Percentiles rank a stretch among this genome's conserved stretches.
phyloP scores from a whole-genome alignment of 2,113 vertebrate genomes.

The Clarias macrocephalus region DNA sequence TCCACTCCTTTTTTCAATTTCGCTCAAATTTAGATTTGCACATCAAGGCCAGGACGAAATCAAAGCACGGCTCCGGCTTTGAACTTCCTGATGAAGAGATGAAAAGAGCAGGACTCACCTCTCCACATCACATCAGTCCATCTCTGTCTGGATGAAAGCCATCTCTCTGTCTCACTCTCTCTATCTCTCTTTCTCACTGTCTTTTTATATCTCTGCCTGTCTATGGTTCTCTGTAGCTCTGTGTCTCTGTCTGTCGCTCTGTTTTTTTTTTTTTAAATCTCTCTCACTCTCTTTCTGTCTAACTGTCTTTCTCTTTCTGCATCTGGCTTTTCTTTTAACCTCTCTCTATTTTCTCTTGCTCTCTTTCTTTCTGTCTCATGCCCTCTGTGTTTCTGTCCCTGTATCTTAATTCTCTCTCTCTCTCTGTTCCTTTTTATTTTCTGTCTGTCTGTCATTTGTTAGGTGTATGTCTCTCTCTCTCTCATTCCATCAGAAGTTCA shows the following conservation, averaged over 20 bases:
- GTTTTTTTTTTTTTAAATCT: neutral
- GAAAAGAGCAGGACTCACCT: slow-evolving; percentile 61
- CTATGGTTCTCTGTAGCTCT: neutral
- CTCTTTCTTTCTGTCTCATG: neutral
- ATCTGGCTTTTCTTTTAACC: neutral
- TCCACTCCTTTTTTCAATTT: slow-evolving; percentile 51
- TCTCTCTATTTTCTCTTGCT: neutral
- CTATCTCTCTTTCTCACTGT: neutral
- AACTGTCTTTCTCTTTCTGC: neutral
- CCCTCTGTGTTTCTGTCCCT: neutral
- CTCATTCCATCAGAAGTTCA: neutral
- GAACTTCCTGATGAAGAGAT: slow-evolving; percentile 67
- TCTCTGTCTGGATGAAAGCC: slow-evolving; percentile 61
- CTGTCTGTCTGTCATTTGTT: no score
- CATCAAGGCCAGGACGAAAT: slow-evolving; percentile 65
- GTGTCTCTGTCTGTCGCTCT: neutral
- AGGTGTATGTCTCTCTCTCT: neutral
- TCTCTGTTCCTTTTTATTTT: neutral
- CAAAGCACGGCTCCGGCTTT: slow-evolving; percentile 64
- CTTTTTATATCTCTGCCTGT: neutral
- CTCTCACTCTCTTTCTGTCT: neutral
- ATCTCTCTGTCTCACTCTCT: slow-evolving; percentile 7
- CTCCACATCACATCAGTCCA: slow-evolving; percentile 56
- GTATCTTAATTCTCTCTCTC: no score
- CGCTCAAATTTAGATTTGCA: slow-evolving; percentile 66